Evolutionary conservation across 2,888 invertebrate species (phyloP).

Genomic region (Anticlea derivata): DNA sequence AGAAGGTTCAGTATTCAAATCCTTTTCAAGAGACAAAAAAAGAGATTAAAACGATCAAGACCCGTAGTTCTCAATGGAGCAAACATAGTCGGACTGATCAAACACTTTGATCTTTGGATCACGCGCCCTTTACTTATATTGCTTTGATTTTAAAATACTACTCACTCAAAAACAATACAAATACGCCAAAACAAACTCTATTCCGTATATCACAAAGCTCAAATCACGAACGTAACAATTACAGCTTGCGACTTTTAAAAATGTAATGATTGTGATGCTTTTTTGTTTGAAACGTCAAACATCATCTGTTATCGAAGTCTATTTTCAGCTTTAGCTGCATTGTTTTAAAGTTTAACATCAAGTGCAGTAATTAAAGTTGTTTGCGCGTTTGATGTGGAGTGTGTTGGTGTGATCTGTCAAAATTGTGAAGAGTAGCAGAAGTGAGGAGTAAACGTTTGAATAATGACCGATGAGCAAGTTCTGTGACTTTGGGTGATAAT

Average conservation of each 20-base stretch:
- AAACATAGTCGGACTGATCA: conserved; percentile 67
- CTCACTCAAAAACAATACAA: conserved; percentile 48
- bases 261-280: neutral
- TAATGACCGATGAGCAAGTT: conserved; percentile 7
- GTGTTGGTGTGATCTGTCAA: conserved; percentile 68
- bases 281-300: conserved; percentile 27
- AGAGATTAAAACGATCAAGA: conserved; percentile 62
- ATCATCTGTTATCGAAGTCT: neutral
- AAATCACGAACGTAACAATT: neutral
- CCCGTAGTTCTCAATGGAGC: conserved; percentile 45
- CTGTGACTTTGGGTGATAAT: conserved; percentile 7
- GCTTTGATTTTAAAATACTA: conserved; percentile 56
- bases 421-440: conserved; percentile 77
- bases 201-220: conserved; percentile 3
- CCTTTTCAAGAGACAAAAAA: conserved; percentile 9
- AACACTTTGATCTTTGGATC: conserved; percentile 77
- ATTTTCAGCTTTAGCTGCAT: conserved; percentile 21
- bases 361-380: neutral
- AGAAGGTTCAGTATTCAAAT: conserved; percentile 10
- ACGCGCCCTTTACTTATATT: conserved; percentile 78
- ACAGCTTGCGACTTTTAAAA: neutral
- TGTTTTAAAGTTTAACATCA: conserved; percentile 26
- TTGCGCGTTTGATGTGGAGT: conserved; percentile 27
- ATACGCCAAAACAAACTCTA: conserved; percentile 32
- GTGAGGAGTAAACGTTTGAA: conserved; percentile 64